Percentiles rank a stretch among this genome's conserved stretches.
phyloP scores from a whole-genome alignment of 2,797 vertebrate species.

The Prunella strophiata region DNA sequence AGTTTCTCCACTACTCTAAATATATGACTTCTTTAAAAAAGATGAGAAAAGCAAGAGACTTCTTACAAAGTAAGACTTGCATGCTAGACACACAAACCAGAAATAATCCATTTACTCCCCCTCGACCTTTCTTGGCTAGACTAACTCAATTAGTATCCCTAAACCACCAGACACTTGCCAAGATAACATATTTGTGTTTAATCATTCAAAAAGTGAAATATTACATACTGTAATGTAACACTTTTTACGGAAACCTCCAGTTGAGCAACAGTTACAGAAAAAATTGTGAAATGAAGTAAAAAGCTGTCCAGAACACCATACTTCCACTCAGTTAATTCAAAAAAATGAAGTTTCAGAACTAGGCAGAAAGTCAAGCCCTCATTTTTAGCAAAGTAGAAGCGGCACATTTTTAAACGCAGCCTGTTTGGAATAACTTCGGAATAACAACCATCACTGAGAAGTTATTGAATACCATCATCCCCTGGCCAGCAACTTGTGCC shows the following conservation, averaged over 20 bases:
- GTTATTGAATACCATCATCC: neutral
- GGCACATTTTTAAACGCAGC: neutral
- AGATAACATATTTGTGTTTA: constrained; percentile 56
- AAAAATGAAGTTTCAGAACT: neutral
- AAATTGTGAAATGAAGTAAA: constrained; percentile 56
- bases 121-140: constrained; percentile 7
- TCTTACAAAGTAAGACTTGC: neutral
- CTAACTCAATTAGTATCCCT: constrained; percentile 47
- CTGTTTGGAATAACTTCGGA: neutral
- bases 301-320: neutral
- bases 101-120: constrained; percentile 37
- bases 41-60: neutral
- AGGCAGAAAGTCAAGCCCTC: neutral
- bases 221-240: constrained; percentile 10
- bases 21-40: neutral
- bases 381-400: neutral
- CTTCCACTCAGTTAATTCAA: neutral
- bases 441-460: neutral
- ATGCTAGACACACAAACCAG: constrained; percentile 22
- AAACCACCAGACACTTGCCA: constrained; percentile 47
- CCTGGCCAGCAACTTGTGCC: neutral
- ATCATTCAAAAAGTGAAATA: constrained; percentile 68
- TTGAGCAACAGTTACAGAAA: constrained; percentile 52
- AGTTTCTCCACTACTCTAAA: neutral
- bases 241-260: constrained; percentile 32